Conservation (phyloP, 2,797 vertebrate genomes). For the Prunella strophiata region DNA sequence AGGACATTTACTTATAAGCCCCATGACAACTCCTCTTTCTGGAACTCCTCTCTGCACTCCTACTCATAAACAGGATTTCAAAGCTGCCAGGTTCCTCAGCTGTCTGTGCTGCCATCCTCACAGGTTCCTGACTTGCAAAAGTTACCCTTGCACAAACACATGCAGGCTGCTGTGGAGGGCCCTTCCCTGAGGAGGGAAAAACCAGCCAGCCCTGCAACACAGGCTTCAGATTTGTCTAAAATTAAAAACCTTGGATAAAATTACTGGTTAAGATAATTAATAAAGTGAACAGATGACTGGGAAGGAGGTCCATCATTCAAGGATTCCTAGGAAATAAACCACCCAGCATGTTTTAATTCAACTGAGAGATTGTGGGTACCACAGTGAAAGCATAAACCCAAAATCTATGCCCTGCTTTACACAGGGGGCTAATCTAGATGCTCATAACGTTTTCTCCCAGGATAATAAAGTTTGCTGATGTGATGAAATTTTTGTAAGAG, state of each 20-base stretch:
- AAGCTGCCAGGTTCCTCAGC: background rate
- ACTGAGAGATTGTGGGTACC: background rate
- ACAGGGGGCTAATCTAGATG: background rate
- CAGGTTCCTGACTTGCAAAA: rapidly evolving
- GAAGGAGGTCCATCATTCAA: background rate
- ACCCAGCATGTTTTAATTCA: background rate
- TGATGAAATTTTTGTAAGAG: background rate
- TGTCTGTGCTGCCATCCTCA: background rate
- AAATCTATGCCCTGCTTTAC: background rate
- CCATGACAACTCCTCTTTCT: background rate
- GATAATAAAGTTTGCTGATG: background rate
- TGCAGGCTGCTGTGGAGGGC: background rate
- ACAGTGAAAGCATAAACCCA: background rate
- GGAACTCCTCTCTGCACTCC: background rate
- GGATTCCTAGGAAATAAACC: background rate
- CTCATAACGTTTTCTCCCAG: background rate
- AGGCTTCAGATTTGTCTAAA: background rate
- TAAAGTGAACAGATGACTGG: background rate
- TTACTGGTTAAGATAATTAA: background rate
- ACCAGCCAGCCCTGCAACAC: background rate
- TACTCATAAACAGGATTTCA: background rate
- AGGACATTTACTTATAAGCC: background rate
- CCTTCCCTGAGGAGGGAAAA: background rate
- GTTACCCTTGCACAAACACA: background rate
- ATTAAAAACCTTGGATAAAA: constrained; percentile 7